Evolutionary conservation across 2,113 vertebrate species (phyloP), one percentile per base, ranked within the genome.

Genomic region (Riparia riparia): DNA sequence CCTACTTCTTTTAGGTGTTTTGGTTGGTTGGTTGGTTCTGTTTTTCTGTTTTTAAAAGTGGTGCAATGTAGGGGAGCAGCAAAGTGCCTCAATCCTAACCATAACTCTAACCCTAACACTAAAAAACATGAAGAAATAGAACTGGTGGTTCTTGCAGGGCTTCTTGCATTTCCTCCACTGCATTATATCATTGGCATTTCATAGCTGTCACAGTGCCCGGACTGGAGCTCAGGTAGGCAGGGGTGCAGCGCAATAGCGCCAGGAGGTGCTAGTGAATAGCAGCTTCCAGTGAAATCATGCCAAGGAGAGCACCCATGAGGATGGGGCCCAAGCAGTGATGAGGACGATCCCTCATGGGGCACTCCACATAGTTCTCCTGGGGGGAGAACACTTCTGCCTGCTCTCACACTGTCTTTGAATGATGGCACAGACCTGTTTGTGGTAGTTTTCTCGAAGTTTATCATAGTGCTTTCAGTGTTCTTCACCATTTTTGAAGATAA

Each of bases 21-120:
- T 10, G 9, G 0, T 50, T 37, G 3, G 1, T 64, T 56, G 6
- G 7, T 66, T 44, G 26, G 3, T 9, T 53, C 66, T 57, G 8
- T 20, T 45, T 60, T 19, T 6, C 1, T n/a, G n/a, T n/a, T n/a
- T 17, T n/a, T 3, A n/a, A 20, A 7, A 5, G 5, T 5, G 26
- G 17, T 34, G 85, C 8, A 21, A 1, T 0, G 0, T 0, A 26
- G 6, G 3, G 21, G 12, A 29, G 58, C 19, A 5, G 29, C 12
- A 4, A 26, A 42, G 26, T 9, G 26, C 11, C 18, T 8, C 44
- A 63, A 44, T 31, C 31, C 10, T n/a, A 28, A 41, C 21, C 7
- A 6, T 72, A 26, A 12, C 29, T 17, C 6, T 44, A 64, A 65
- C 37, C 7, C 22, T 42, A n/a, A 17, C 29, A 6, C 17, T 63